Percentiles rank a stretch among this genome's conserved stretches.
These are phyloP conservation scores for Gymnocephalus cernua DNA, from an alignment of 2,113 vertebrate genomes.

Conservation along the genomic window DNA sequence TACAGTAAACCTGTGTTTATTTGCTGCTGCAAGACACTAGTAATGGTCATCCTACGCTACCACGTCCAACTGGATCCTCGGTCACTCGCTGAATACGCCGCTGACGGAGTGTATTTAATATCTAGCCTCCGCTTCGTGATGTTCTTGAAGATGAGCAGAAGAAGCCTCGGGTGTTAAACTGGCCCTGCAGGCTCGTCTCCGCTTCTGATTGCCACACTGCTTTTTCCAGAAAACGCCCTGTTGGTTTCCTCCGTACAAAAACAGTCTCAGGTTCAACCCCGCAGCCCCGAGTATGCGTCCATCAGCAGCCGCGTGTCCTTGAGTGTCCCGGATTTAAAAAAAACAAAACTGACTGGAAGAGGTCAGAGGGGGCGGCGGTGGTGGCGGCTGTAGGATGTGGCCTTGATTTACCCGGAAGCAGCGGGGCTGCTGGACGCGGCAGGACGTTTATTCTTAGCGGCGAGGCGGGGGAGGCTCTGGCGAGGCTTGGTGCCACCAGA, in stretches of 20 bases:
- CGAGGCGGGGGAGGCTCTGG: constrained; percentile 57
- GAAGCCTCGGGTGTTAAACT: background rate
- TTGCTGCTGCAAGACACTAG: background rate
- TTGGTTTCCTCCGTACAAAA: constrained; percentile 35
- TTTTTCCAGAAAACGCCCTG: constrained; percentile 48
- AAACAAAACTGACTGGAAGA: constrained; percentile 14
- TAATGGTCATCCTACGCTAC: background rate
- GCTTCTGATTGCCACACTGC: constrained; percentile 6
- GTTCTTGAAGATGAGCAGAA: constrained; percentile 9
- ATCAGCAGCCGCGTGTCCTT: constrained; percentile 55
- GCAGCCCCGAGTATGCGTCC: constrained; percentile 30
- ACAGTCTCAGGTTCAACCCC: constrained; percentile 43
- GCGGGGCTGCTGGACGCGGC: constrained; percentile 26
- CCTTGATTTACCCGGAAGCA: constrained; percentile 69
- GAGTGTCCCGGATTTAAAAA: constrained; percentile 42
- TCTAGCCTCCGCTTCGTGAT: background rate
- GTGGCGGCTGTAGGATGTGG: constrained; percentile 54
- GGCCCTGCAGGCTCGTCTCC: background rate
- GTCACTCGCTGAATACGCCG: background rate
- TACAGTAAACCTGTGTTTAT: background rate
- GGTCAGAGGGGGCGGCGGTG: constrained; percentile 35
- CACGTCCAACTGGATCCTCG: background rate
- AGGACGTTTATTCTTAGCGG: constrained; percentile 69
- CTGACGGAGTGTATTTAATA: background rate
- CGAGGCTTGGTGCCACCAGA: constrained; percentile 58